These are phyloP conservation scores for Drosophila falleni DNA, from an alignment of 2,888 invertebrate species.

Conservation along the genomic window DNA sequence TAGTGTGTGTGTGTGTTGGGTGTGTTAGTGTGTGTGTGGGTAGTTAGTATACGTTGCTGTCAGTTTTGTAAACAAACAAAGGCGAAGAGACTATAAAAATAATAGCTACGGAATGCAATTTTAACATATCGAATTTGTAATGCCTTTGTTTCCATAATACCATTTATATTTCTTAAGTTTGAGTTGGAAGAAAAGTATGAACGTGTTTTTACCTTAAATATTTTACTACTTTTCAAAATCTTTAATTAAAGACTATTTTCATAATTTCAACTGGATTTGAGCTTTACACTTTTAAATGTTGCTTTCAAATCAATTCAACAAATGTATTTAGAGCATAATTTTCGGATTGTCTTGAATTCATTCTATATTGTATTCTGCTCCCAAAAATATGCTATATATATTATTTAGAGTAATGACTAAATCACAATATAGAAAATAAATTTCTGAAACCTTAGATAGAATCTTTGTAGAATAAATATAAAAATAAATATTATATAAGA, in stretches of 20 bases:
- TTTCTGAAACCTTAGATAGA: not conserved
- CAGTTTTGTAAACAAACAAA: constrained; percentile 71
- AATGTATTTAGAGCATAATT: not conserved
- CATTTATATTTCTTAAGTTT: not conserved
- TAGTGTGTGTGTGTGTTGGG: constrained; percentile 6
- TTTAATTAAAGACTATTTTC: no score
- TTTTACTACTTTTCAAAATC: no score
- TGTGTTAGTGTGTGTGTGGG: constrained; percentile 1
- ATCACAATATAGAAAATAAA: not conserved
- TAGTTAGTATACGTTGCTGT: constrained; percentile 24
- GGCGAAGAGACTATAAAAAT: constrained; percentile 41
- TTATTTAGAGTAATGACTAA: not conserved
- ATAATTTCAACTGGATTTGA: not conserved
- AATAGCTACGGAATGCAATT: constrained; percentile 29
- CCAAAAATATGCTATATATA: not conserved
- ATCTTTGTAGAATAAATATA: not conserved
- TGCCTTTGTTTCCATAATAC: constrained; percentile 19
- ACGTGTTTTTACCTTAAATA: no score
- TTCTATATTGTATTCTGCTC: not conserved
- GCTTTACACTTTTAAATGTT: not conserved
- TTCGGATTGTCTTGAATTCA: not conserved
- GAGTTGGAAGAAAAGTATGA: not conserved
- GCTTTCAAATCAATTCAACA: not conserved
- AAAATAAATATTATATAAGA: not conserved
- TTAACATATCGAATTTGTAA: constrained; percentile 22